Conservation (phyloP, 2,113 vertebrate genomes). For the Corapipo altera region DNA sequence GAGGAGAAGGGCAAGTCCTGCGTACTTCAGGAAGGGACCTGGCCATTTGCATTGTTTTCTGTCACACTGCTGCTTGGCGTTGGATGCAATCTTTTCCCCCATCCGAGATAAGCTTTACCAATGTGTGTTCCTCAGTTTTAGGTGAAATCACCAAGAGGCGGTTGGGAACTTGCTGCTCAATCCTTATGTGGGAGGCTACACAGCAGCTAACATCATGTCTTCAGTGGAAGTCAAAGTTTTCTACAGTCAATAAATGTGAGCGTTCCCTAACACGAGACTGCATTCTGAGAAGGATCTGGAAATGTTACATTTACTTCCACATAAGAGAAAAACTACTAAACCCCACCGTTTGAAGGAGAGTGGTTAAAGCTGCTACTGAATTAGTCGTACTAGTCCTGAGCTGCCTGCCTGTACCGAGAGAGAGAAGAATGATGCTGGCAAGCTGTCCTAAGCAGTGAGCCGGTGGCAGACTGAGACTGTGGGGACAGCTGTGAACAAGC, state of each 20-base stretch:
- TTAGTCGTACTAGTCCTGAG: not conserved
- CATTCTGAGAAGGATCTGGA: not conserved
- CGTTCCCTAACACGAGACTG: not conserved
- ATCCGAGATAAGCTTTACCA: not conserved
- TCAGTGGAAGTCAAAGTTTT: not conserved
- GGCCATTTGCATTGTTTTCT: not conserved
- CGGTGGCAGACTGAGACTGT: not conserved
- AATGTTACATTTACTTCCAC: not conserved
- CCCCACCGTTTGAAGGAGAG: not conserved
- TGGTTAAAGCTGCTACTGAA: constrained; percentile 1
- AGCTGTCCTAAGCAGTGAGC: not conserved
- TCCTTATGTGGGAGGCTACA: not conserved
- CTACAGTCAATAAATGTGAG: not conserved
- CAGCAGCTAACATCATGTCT: not conserved
- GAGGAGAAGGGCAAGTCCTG: not conserved
- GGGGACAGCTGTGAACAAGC: not conserved
- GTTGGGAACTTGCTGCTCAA: not conserved
- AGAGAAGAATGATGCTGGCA: constrained; percentile 3
- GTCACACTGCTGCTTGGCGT: accelerated
- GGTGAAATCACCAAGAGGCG: not conserved
- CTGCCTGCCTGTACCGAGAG: not conserved
- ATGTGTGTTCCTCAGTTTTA: not conserved
- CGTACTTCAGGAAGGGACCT: accelerated
- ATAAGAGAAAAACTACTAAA: not conserved
- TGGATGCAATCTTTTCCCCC: not conserved